Evolutionary conservation across 2,888 invertebrate species (phyloP).

Genomic region (Atethmia centrago): DNA sequence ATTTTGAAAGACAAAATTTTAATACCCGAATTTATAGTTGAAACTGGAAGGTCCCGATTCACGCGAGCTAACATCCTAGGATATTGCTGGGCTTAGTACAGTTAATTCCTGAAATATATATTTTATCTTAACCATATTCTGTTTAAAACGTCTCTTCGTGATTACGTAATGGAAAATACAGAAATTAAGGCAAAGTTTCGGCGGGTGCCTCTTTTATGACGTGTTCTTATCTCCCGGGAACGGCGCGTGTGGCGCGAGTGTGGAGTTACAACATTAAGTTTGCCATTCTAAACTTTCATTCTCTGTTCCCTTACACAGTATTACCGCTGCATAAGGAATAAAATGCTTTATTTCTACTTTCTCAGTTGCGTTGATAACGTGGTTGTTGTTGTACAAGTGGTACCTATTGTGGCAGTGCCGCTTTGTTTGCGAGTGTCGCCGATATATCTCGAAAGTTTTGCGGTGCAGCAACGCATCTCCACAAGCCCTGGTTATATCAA

Average conservation of each 20-base stretch:
- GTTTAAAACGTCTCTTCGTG: conserved; percentile 74
- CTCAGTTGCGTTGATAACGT: conserved; percentile 67
- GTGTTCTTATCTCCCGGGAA: conserved; percentile 86
- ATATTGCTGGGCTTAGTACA: conserved; percentile 48
- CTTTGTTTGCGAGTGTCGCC: conserved; percentile 87
- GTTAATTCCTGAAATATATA: conserved; percentile 62
- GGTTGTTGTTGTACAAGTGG: conserved; percentile 78
- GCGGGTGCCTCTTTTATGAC: conserved; percentile 86
- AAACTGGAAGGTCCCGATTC: conserved; percentile 36
- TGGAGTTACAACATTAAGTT: conserved; percentile 70
- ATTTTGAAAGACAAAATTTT: conserved; percentile 43
- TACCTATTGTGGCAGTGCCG: conserved; percentile 83
- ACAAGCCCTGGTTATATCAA: conserved; percentile 70
- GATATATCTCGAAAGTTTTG: conserved; percentile 88
- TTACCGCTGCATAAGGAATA: conserved; percentile 71
- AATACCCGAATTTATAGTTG: conserved; percentile 47
- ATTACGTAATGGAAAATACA: conserved; percentile 82
- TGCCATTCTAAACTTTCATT: conserved; percentile 69
- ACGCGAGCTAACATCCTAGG: conserved; percentile 46
- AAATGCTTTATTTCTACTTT: conserved; percentile 60
- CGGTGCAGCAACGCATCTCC: conserved; percentile 80
- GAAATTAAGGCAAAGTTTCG: conserved; percentile 86
- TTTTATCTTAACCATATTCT: conserved; percentile 74
- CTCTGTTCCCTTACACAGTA: conserved; percentile 63
- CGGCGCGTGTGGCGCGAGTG: conserved; percentile 78